These are phyloP conservation scores for Peromyscus attwateri DNA, from an alignment of 2,797 vertebrate species.

Conservation along the genomic window DNA sequence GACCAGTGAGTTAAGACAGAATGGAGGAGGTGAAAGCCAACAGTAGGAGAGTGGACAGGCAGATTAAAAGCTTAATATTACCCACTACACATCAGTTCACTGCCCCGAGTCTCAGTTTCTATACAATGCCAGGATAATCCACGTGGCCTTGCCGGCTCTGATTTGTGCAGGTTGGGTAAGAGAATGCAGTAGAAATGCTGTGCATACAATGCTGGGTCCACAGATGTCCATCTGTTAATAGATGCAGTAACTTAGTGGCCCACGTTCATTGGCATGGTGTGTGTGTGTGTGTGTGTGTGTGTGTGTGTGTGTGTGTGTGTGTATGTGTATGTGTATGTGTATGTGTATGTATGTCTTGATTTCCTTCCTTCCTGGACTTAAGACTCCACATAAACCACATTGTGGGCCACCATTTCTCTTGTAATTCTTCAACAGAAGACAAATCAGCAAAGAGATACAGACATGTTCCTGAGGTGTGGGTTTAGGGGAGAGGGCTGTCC, in stretches of 20 bases:
- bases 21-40: not conserved
- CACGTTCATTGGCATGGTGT: not conserved
- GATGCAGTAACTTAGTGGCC: not conserved
- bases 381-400: not conserved
- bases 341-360: not conserved
- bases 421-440: conserved; percentile 48
- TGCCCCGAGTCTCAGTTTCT: not conserved
- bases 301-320: too few relatives aligned
- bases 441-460: conserved; percentile 9
- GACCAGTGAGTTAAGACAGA: not conserved
- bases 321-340: too few relatives aligned
- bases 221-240: conserved; percentile 49
- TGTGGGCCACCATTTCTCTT: conserved; percentile 3
- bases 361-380: conserved; percentile 46
- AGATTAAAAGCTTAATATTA: not conserved
- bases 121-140: not conserved
- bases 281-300: not conserved
- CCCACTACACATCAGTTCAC: not conserved
- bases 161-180: conserved; percentile 6
- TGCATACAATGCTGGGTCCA: not conserved
- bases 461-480: not conserved
- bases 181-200: not conserved
- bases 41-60: not conserved
- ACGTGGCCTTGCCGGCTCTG: not conserved
- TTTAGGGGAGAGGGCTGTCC: conserved; percentile 39